A percentile compares a stretch with the other conserved stretches of the same genome.
These are phyloP conservation scores for Ormyrus rosae DNA, from an alignment of 2,888 invertebrate species.

Conservation along the genomic window DNA sequence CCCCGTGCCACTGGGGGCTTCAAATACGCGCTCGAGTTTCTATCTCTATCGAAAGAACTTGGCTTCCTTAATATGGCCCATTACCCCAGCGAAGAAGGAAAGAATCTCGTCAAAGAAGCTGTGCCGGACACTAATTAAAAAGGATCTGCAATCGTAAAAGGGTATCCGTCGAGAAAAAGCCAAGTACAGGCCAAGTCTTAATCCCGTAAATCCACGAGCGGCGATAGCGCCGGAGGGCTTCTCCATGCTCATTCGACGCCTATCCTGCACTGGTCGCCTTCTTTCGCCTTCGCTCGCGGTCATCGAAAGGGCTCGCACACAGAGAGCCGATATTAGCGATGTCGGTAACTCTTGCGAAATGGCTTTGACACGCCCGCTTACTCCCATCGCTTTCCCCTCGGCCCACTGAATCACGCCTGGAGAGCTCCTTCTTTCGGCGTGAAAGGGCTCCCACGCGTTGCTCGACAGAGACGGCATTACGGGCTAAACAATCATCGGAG, in stretches of 20 bases:
- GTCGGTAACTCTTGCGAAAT: slow-evolving; percentile 60
- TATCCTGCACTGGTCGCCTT: slow-evolving; percentile 24
- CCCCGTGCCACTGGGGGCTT: too few relatives aligned
- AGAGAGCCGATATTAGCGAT: slow-evolving; percentile 67
- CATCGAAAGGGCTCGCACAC: too few relatives aligned
- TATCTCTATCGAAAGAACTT: neutral
- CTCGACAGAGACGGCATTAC: neutral
- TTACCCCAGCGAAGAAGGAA: neutral
- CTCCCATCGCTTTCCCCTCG: neutral
- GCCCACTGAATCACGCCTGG: slow-evolving; percentile 13
- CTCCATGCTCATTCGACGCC: slow-evolving; percentile 18
- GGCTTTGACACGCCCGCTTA: slow-evolving; percentile 11
- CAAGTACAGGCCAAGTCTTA: slow-evolving; percentile 40
- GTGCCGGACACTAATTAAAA: slow-evolving; percentile 30
- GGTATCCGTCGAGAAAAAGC: slow-evolving; percentile 18
- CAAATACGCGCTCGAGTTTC: too few relatives aligned
- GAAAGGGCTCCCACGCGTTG: too few relatives aligned
- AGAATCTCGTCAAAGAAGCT: too few relatives aligned
- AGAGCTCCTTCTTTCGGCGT: neutral
- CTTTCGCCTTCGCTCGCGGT: neutral
- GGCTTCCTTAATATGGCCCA: neutral
- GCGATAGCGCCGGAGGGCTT: neutral
- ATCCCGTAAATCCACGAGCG: slow-evolving; percentile 48
- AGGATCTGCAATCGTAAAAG: slow-evolving; percentile 17
- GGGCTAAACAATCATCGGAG: slow-evolving; percentile 15